Base-by-base conservation (phyloP, 2,888 invertebrate species). In the Priocnemis perturbator region DNA sequence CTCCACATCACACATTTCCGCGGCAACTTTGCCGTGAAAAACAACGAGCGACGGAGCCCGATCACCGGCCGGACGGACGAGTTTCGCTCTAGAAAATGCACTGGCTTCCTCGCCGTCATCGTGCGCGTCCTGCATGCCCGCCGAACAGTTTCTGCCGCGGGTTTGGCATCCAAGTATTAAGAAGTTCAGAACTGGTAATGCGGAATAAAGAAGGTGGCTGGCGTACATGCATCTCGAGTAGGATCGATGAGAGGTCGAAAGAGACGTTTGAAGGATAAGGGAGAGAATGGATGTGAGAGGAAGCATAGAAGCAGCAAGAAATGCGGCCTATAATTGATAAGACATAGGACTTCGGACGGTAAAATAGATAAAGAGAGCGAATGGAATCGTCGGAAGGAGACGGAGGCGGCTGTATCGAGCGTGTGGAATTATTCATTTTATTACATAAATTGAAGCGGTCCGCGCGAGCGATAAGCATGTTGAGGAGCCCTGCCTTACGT, bases 351-450 rank as follows among this genome's bases (percentile, higher is more conserved):
- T 44, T 17, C 14, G 26, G 9, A 15, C 5, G 52, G 20, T 19
- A 52, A 53, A 45, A 45, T 14, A 26, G 56, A 44, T 44, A 26
- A 26, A 26, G 66, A 21, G 30, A 62, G 77, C 64, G 77, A 79
- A 79, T 77, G 77, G 79, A 79, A 74, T 77, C 79, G 77, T 79
- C 76, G 68, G 76, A 79, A 73, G 72, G 67, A 7, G 26, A 26
- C 26, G 26, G 26, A 26, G 26, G 2, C 26, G 72, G 69, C 67
- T 73, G 79, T 74, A 77, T 79, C 77, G 73, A 60, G 71, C 66
- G 72, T 74, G 78, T 64, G 76, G 80, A 79, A 79, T 80, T 79
- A 79, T 79, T 79, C 77, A 79, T 79, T 79, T 79, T 79, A 79
- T 79, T 79, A 79, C 74, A 76, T 78, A 78, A 79, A 78, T 77